These are phyloP conservation scores for Halcyon badia DNA, from an alignment of 2,797 vertebrate genomes.

Conservation along the genomic window DNA sequence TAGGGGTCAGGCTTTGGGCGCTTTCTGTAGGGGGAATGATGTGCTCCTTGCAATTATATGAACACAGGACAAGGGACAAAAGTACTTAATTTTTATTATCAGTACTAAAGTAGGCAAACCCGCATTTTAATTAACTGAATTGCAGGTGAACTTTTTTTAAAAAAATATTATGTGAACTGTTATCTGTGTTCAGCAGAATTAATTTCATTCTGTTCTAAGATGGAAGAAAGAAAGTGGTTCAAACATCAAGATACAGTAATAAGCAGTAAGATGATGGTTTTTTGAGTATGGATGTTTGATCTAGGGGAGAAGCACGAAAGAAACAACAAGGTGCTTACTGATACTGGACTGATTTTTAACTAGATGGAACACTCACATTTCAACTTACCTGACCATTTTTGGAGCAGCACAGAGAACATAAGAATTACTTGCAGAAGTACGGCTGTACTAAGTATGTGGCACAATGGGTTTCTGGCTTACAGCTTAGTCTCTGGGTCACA, in stretches of 20 bases:
- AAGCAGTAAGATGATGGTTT: background rate
- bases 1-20: background rate
- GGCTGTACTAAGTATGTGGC: background rate
- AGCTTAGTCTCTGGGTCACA: background rate
- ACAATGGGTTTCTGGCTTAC: background rate
- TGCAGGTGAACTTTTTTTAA: background rate
- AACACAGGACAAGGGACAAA: background rate
- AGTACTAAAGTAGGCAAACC: background rate
- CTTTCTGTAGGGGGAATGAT: background rate
- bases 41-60: background rate
- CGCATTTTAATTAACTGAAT: background rate
- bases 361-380: accelerated
- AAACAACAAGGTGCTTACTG: background rate
- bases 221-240: background rate
- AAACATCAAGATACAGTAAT: background rate
- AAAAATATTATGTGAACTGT: background rate
- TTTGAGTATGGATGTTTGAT: background rate
- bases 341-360: background rate
- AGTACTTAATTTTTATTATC: background rate
- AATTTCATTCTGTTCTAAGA: background rate
- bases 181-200: background rate
- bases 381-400: background rate
- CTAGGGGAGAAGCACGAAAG: background rate
- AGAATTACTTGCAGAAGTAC: background rate
- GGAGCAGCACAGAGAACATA: background rate